A percentile compares a stretch with the other conserved stretches of the same genome.
Conservation (phyloP, 2,888 invertebrate species). For the Falcaria lacertinaria region DNA sequence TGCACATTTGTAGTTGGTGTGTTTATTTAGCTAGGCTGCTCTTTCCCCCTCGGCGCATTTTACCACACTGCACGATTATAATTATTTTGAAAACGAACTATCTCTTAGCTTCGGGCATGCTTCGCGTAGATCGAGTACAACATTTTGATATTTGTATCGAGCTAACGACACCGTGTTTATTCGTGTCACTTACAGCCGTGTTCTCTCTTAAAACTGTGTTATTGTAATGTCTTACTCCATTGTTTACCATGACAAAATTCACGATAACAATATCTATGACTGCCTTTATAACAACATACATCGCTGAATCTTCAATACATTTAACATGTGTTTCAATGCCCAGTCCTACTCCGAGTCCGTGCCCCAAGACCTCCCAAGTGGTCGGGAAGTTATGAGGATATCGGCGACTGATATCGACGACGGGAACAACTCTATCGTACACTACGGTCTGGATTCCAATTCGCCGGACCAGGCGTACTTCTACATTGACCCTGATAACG, state of each 20-base stretch:
- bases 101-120: slow-evolving; percentile 77
- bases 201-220: no score
- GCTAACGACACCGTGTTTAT: slow-evolving; percentile 15
- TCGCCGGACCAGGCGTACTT: slow-evolving; percentile 84
- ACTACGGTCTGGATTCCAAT: slow-evolving; percentile 81
- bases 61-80: slow-evolving; percentile 77
- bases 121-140: slow-evolving; percentile 70
- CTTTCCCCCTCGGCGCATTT: slow-evolving; percentile 75
- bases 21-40: slow-evolving; percentile 77
- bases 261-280: no score
- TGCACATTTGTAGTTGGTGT: slow-evolving; percentile 77
- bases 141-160: slow-evolving; percentile 19
- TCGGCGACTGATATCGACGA: slow-evolving; percentile 96
- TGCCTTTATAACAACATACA: no score
- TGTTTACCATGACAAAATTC: no score
- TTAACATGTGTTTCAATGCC: slow-evolving; percentile 28
- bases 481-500: slow-evolving; percentile 88
- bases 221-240: no score
- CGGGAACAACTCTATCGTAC: slow-evolving; percentile 92
- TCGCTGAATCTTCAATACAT: no score
- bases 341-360: slow-evolving; percentile 85
- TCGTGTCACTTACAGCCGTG: no score
- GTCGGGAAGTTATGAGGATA: slow-evolving; percentile 90
- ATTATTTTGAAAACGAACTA: slow-evolving; percentile 69
- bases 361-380: slow-evolving; percentile 87